Conservation (phyloP, 2,113 vertebrate species). For the Plecturocebus donacophilus region DNA sequence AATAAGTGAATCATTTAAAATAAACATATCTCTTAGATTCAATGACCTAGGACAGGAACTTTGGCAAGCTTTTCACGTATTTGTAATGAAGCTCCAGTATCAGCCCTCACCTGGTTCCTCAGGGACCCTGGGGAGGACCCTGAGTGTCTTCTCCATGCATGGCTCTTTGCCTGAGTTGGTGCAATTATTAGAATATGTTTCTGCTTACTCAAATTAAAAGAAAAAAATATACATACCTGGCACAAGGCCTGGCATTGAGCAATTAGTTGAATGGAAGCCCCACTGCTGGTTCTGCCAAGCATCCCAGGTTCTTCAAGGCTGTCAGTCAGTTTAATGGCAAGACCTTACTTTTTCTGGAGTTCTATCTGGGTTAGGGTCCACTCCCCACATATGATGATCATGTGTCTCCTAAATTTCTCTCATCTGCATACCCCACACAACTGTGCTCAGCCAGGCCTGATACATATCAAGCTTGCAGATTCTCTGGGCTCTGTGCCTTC, state of each 20-base stretch:
- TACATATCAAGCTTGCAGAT: neutral
- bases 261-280: constrained; percentile 34
- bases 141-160: neutral
- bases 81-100: neutral
- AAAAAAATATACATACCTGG: neutral
- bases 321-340: neutral
- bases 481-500: constrained; percentile 43
- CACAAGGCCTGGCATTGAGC: constrained; percentile 23
- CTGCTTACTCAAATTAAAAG: constrained; percentile 32
- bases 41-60: neutral
- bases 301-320: neutral
- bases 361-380: neutral
- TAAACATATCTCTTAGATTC: neutral
- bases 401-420: neutral
- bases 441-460: neutral
- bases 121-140: neutral
- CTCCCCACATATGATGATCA: neutral
- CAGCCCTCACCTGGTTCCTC: neutral
- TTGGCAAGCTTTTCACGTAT: neutral
- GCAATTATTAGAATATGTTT: neutral
- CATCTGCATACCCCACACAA: neutral
- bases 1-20: constrained; percentile 29
- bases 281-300: neutral
- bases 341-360: neutral
- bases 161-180: neutral